Percentiles rank a stretch among this genome's conserved stretches.
Conservation (phyloP, 2,888 invertebrate genomes). For the Malacosoma neustria region DNA sequence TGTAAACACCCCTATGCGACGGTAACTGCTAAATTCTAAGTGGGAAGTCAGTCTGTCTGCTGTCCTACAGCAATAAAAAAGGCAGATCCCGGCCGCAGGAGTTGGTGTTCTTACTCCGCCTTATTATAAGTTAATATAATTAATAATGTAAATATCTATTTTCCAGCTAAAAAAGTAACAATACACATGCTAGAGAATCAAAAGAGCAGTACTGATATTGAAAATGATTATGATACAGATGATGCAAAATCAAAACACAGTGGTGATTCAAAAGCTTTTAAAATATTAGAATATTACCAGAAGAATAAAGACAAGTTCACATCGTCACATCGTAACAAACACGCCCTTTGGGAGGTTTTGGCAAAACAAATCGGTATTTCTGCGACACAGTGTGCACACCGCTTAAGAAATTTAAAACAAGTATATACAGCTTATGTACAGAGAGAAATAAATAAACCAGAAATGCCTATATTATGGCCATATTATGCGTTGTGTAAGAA, state of each 20-base stretch:
- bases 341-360: slow-evolving; percentile 41
- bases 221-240: slow-evolving; percentile 33
- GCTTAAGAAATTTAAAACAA: slow-evolving; percentile 54
- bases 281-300: slow-evolving; percentile 54
- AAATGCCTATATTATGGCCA: slow-evolving; percentile 57
- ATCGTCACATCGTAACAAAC: slow-evolving; percentile 37
- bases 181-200: slow-evolving; percentile 27
- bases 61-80: no score
- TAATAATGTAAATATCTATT: no score
- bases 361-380: slow-evolving; percentile 43
- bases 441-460: slow-evolving; percentile 54
- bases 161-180: slow-evolving; percentile 43
- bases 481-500: slow-evolving; percentile 58
- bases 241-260: slow-evolving; percentile 31
- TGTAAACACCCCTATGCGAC: no score
- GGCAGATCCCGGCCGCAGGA: no score
- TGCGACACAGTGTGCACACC: slow-evolving; percentile 47
- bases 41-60: no score
- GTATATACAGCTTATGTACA: slow-evolving; percentile 49
- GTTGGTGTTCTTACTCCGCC: no score
- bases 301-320: slow-evolving; percentile 55
- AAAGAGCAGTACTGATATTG: slow-evolving; percentile 28
- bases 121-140: no score
- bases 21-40: no score
- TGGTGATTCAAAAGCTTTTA: slow-evolving; percentile 45